Percentiles rank a stretch among this genome's conserved stretches.
phyloP scores from a whole-genome alignment of 2,888 invertebrate species.

The Xestobium rufovillosum region DNA sequence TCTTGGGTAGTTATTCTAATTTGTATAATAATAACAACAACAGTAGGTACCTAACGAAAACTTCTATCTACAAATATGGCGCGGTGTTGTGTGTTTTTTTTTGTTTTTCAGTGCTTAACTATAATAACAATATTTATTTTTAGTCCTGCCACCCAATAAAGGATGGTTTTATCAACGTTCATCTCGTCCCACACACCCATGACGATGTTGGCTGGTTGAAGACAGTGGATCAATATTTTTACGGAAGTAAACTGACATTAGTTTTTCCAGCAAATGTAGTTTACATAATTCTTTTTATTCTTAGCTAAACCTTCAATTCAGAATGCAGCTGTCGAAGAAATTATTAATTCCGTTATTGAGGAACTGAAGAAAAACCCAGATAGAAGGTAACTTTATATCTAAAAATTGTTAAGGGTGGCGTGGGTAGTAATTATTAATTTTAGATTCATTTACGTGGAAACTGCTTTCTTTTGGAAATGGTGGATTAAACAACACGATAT shows the following conservation, averaged over 20 bases:
- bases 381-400: too few species aligned
- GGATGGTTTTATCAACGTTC: slow-evolving; percentile 61
- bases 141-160: slow-evolving; percentile 3
- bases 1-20: too few species aligned
- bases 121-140: too few species aligned
- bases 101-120: neutral
- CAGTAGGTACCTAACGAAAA: too few species aligned
- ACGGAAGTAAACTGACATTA: slow-evolving; percentile 58
- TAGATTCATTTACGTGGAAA: slow-evolving; percentile 83
- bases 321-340: neutral
- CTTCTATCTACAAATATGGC: too few species aligned
- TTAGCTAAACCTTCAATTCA: neutral
- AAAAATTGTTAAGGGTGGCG: too few species aligned
- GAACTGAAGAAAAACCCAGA: neutral
- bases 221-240: slow-evolving; percentile 90
- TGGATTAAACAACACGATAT: slow-evolving; percentile 62
- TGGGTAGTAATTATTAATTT: too few species aligned
- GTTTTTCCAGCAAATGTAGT: neutral
- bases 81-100: too few species aligned
- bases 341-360: neutral
- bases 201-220: slow-evolving; percentile 94
- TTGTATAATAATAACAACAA: too few species aligned
- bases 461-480: slow-evolving; percentile 78
- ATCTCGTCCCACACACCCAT: slow-evolving; percentile 81
- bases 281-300: neutral